Evolutionary conservation across 1,140 invertebrate species (phyloP).

Genomic region (Micrasema minimum): DNA sequence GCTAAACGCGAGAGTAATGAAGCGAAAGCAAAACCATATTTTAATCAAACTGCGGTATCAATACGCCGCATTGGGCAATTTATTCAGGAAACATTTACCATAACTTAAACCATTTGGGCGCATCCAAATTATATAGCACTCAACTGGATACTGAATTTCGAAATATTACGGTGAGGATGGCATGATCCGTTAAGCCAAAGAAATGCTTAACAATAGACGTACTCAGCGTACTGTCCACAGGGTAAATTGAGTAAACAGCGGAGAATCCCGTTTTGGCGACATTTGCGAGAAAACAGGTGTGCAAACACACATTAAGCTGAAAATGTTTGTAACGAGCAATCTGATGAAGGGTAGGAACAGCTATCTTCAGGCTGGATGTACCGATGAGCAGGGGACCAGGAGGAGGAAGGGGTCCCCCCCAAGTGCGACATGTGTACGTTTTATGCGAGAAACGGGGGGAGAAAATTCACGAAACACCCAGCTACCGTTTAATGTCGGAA

Average conservation of each 20-base stretch:
- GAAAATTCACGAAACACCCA: slow-evolving; percentile 33
- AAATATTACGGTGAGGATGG: too few relatives aligned
- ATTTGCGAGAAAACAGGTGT: slow-evolving; percentile 28
- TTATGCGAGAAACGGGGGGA: slow-evolving; percentile 23
- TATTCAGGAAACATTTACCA: too few relatives aligned
- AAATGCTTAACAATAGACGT: too few relatives aligned
- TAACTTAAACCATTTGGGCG: too few relatives aligned
- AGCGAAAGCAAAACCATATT: slow-evolving; percentile 10
- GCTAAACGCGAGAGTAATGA: slow-evolving; percentile 3
- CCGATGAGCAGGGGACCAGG: not conserved
- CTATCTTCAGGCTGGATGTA: not conserved
- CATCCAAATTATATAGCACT: too few relatives aligned
- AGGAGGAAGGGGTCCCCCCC: not conserved
- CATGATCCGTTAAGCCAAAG: too few relatives aligned
- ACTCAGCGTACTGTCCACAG: too few relatives aligned
- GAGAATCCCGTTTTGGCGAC: slow-evolving; percentile 3
- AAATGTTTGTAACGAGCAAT: slow-evolving; percentile 35
- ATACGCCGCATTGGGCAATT: not conserved
- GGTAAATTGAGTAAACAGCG: not conserved
- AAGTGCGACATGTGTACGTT: slow-evolving; percentile 20
- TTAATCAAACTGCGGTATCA: slow-evolving; percentile 2
- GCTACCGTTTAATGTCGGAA: slow-evolving; percentile 42
- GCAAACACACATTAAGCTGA: slow-evolving; percentile 28
- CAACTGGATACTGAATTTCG: too few relatives aligned
- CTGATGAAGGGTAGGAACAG: slow-evolving; percentile 1